Evolutionary conservation across 2,797 vertebrate genomes (phyloP), one percentile per base, ranked within the genome.

Genomic region (Esox lucius): DNA sequence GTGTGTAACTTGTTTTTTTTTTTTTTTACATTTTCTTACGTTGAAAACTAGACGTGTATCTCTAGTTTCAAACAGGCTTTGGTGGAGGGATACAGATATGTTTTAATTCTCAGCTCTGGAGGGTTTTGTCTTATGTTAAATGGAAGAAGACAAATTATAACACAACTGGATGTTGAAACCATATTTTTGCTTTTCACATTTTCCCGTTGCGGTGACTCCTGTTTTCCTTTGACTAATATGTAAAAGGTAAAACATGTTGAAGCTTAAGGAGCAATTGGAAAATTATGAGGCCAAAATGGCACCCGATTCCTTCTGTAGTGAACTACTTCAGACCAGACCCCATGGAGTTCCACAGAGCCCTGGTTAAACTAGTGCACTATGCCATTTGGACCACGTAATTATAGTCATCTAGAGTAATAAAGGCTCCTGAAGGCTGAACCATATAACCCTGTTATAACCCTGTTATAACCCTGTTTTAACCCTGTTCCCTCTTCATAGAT

Each of bases 61-160:
- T 88, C 77, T 89, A 79, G 75, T 92, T 95, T 90, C 92, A 94
- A 94, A 94, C 92, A 96, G 95, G 95, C 95, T 97, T 97, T 96
- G 96, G 96, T 94, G 95, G 95, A 93, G 91, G n/a, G 93, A 87
- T 85, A 88, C 86, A 87, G 87, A 89, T 90, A 91, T 90, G 87
- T 91, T 78, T 81, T 86, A 85, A 88, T 87, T 39, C n/a, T 66
- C n/a, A 56, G 6, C 51, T 59, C 19, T 62, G 39, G 51, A 56
- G 51, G 48, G 11, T 72, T 83, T 76, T 16, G 68, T 19, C 19
- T 62, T 33, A 26, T 85, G 83, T 77, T 83, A 76, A 75, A 46
- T n/a, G 15, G 3, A 70, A 80, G 75, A 75, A 82, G 16, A 51
- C 15, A 77, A 73, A 68, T 5, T 13, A 70, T 76, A 83, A 61